Conservation (phyloP, 1,140 invertebrate genomes). For the Ectropis grisescens region DNA sequence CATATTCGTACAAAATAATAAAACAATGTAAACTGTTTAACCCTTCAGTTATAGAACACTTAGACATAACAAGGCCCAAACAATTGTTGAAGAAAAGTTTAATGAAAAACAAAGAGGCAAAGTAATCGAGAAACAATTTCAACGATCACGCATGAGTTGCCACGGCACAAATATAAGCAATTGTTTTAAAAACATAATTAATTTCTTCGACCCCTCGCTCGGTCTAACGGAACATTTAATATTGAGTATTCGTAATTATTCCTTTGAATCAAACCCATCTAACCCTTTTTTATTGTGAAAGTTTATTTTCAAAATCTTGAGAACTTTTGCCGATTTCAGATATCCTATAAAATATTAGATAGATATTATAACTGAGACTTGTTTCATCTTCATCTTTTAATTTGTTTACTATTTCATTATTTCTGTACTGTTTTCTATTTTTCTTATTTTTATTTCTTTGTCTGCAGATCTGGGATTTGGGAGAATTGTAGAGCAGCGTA, state of each 20-base stretch:
- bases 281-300: slow-evolving; percentile 54
- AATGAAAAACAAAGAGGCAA: slow-evolving; percentile 62
- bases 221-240: slow-evolving; percentile 66
- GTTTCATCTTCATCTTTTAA: no score
- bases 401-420: neutral
- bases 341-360: no score
- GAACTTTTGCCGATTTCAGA: slow-evolving; percentile 48
- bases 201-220: slow-evolving; percentile 61
- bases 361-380: no score
- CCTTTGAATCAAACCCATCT: slow-evolving; percentile 62
- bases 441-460: slow-evolving; percentile 59
- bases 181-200: slow-evolving; percentile 70
- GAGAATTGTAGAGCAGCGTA: slow-evolving; percentile 94
- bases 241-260: slow-evolving; percentile 68
- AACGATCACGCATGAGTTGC: slow-evolving; percentile 62
- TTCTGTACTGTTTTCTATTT: slow-evolving; percentile 35
- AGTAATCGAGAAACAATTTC: slow-evolving; percentile 67
- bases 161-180: slow-evolving; percentile 62
- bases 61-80: slow-evolving; percentile 22
- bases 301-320: slow-evolving; percentile 44
- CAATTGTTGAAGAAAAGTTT: slow-evolving; percentile 44
- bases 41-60: slow-evolving; percentile 3
- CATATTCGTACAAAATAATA: no score
- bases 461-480: slow-evolving; percentile 90
- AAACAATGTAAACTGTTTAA: no score